Percentiles rank a stretch among this genome's conserved stretches.
Conservation (phyloP, 2,888 invertebrate genomes). For the Drosophila leonis region DNA sequence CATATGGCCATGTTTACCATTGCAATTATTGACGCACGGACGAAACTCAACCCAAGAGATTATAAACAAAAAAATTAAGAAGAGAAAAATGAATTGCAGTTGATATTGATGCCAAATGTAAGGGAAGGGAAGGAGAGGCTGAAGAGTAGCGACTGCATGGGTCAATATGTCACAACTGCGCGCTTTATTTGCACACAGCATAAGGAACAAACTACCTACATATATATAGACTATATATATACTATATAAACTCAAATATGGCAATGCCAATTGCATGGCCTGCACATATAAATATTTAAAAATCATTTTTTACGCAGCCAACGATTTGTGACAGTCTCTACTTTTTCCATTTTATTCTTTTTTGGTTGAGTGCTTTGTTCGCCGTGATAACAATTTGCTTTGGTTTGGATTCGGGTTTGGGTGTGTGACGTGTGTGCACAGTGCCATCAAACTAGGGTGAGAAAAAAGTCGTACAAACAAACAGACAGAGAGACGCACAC, state of each 20-base stretch:
- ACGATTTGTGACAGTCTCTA: slow-evolving; percentile 63
- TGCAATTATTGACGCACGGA: slow-evolving; percentile 76
- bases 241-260: slow-evolving; percentile 45
- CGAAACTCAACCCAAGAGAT: slow-evolving; percentile 66
- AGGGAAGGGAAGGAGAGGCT: background rate
- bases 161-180: slow-evolving; percentile 75
- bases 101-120: slow-evolving; percentile 26
- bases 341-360: background rate
- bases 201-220: slow-evolving; percentile 9
- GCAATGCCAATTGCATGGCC: slow-evolving; percentile 55
- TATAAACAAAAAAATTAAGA: slow-evolving; percentile 24
- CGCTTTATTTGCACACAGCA: slow-evolving; percentile 55
- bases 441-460: slow-evolving; percentile 71
- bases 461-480: slow-evolving; percentile 77
- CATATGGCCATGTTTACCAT: slow-evolving; percentile 54
- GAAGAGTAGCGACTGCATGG: slow-evolving; percentile 34
- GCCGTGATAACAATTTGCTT: slow-evolving; percentile 62
- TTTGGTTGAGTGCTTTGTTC: slow-evolving; percentile 27
- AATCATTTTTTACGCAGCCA: slow-evolving; percentile 57
- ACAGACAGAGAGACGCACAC: slow-evolving; percentile 43
- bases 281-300: slow-evolving; percentile 74
- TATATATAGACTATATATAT: background rate
- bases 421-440: slow-evolving; percentile 40
- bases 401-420: slow-evolving; percentile 55
- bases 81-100: slow-evolving; percentile 25